A percentile compares a stretch with the other conserved stretches of the same genome.
Evolutionary conservation across 1,140 invertebrate genomes (phyloP).

Genomic region (Hetaerina americana): DNA sequence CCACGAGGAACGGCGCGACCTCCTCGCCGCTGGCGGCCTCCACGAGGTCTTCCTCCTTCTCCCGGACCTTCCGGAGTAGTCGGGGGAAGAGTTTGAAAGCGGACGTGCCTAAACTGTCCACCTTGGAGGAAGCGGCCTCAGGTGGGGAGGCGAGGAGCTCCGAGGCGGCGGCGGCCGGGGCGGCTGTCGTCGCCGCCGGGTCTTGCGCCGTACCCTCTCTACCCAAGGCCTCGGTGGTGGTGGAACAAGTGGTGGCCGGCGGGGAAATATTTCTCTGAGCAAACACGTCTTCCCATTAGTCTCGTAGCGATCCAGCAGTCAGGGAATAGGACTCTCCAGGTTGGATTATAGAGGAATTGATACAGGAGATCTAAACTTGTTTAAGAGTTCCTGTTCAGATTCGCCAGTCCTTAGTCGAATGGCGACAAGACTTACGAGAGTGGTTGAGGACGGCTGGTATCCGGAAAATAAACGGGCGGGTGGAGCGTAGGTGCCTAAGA

Average conservation of each 20-base stretch:
- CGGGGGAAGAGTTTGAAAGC: neutral
- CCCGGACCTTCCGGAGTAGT: neutral
- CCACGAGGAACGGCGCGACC: neutral
- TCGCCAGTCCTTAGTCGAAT: too few relatives aligned
- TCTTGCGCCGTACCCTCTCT: neutral
- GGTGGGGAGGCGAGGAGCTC: slow-evolving; percentile 3
- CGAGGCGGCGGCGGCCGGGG: slow-evolving; percentile 14
- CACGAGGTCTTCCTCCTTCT: neutral
- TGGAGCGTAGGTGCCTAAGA: too few relatives aligned
- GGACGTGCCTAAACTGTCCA: slow-evolving; percentile 20
- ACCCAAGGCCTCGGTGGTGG: neutral
- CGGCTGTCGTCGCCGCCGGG: slow-evolving; percentile 8
- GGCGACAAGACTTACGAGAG: too few relatives aligned
- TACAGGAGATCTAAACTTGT: too few relatives aligned
- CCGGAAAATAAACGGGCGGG: too few relatives aligned
- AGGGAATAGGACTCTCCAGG: too few relatives aligned
- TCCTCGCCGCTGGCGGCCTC: neutral
- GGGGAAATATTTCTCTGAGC: neutral
- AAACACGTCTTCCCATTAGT: too few relatives aligned
- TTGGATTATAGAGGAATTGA: too few relatives aligned
- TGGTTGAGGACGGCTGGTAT: too few relatives aligned
- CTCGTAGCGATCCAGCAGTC: too few relatives aligned
- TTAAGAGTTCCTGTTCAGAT: too few relatives aligned
- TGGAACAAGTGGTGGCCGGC: neutral
- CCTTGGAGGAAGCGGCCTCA: slow-evolving; percentile 25